Conservation (phyloP, 2,113 vertebrate genomes). For the Hystrix brachyura region DNA sequence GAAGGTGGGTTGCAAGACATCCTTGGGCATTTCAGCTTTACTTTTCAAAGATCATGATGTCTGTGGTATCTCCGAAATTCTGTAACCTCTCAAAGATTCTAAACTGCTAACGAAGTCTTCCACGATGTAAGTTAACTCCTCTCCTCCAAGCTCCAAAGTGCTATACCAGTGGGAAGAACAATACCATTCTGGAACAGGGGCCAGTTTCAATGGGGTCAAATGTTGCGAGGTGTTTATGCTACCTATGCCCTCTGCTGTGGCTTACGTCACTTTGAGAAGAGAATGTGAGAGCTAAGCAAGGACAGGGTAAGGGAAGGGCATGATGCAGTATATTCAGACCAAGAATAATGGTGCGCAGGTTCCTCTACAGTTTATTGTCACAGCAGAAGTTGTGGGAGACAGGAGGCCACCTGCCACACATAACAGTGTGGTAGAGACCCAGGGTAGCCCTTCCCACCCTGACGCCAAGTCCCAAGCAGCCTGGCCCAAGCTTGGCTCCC, state of each 20-base stretch:
- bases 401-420: constrained; percentile 60
- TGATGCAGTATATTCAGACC: not conserved
- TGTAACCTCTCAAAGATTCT: not conserved
- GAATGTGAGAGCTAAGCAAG: not conserved
- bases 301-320: not conserved
- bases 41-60: constrained; percentile 31
- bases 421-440: constrained; percentile 41
- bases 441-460: constrained; percentile 58
- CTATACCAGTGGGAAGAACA: not conserved
- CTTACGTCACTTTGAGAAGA: not conserved
- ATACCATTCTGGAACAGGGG: not conserved
- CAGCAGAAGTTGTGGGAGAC: constrained; percentile 74
- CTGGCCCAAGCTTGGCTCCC: constrained; percentile 52
- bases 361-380: constrained; percentile 84
- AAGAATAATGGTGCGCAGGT: constrained; percentile 25
- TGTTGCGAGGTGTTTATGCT: not conserved
- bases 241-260: not conserved
- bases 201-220: not conserved
- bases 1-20: not conserved
- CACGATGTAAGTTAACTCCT: not conserved
- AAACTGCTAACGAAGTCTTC: not conserved
- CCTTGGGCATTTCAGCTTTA: not conserved
- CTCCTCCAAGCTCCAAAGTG: not conserved
- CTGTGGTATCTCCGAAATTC: constrained; percentile 24
- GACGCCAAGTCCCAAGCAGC: constrained; percentile 59